Evolutionary conservation across 2,113 vertebrate genomes (phyloP).

Genomic region (Melanostigma gelatinosum): DNA sequence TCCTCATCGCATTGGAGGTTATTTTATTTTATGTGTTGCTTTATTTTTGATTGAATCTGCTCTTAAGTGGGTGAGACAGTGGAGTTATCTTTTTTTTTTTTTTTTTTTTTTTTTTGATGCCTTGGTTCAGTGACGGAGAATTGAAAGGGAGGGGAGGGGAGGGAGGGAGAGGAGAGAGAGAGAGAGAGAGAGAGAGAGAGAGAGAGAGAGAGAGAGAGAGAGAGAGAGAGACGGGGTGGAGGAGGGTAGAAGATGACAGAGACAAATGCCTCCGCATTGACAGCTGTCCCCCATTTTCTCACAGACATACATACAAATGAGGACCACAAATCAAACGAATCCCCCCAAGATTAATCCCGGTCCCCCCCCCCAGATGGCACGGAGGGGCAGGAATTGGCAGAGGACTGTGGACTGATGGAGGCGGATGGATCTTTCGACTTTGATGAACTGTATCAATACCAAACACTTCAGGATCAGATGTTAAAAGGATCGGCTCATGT

Average conservation of each 20-base stretch:
- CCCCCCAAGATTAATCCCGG: conserved; percentile 73
- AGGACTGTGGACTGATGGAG: conserved; percentile 64
- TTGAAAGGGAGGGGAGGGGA: conserved; percentile 23
- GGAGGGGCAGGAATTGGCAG: conserved; percentile 60
- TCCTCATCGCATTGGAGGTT: conserved; percentile 73
- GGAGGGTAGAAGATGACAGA: conserved; percentile 79
- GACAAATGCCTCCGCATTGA: conserved; percentile 85
- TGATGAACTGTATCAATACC: conserved; percentile 79
- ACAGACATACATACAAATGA: conserved; percentile 82
- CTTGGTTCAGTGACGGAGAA: conserved; percentile 49
- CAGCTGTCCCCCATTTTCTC: conserved; percentile 85
- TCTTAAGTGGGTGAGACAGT: conserved; percentile 82
- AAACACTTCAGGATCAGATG: conserved; percentile 72
- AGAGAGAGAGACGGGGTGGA: conserved; percentile 30
- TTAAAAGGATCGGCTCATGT: conserved; percentile 60
- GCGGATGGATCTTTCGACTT: conserved; percentile 72
- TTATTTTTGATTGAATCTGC: conserved; percentile 86
- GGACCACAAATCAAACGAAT: conserved; percentile 77
- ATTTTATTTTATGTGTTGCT: conserved; percentile 84
- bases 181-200: conserved; percentile 32
- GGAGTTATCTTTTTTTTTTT: conserved; percentile 78
- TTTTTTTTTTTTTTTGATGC: conserved; percentile 59
- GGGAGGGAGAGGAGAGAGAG: conserved; percentile 15
- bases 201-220: conserved; percentile 34
- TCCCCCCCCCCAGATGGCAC: conserved; percentile 41